Base-by-base conservation (phyloP, 2,888 invertebrate genomes). In the Branchipolynoe longqiensis region DNA sequence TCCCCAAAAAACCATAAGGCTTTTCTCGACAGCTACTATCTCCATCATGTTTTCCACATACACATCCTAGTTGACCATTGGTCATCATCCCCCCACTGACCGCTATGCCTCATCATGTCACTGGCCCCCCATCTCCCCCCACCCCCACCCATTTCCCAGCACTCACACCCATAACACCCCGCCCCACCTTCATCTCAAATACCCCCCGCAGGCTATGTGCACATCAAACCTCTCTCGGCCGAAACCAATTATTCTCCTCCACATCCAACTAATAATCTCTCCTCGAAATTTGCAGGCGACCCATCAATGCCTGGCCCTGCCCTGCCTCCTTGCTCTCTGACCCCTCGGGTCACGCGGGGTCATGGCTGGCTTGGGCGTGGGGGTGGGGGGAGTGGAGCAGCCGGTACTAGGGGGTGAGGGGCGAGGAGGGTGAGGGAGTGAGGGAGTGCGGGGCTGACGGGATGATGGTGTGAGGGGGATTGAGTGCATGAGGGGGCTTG, bases 181-280 rank as follows among this genome's bases (percentile, higher is more conserved):
- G 36, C 18, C 12, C n/a, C n/a, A n/a, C n/a, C n/a, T n/a, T n/a
- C n/a, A n/a, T n/a, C n/a, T n/a, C n/a, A n/a, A n/a, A n/a, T n/a
- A n/a, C n/a, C 69, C 69, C 38, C 69, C 36, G n/a, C n/a, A n/a
- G 69, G 69, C 69, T 69, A 69, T 33, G 36, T 33, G 1, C 33
- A 69, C 69, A 69, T 69, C 69, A 69, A 69, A 38, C 69, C 62
- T 28, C 31, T 28, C 62, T 28, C 62, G 62, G 62, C 31, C 69
- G 38, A 69, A 69, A 69, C 22, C 38, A 69, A 69, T 69, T 69
- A 69, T 69, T 69, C 69, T 33, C 18, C 36, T 69, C 69, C 69
- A 69, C 36, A 69, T 69, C 69, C 69, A 69, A 69, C 69, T 69
- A 69, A 33, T 69, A 69, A 69, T 69, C 69, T 69, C 25, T 38